Conservation (phyloP, 2,888 invertebrate species). For the Lypha dubia region DNA sequence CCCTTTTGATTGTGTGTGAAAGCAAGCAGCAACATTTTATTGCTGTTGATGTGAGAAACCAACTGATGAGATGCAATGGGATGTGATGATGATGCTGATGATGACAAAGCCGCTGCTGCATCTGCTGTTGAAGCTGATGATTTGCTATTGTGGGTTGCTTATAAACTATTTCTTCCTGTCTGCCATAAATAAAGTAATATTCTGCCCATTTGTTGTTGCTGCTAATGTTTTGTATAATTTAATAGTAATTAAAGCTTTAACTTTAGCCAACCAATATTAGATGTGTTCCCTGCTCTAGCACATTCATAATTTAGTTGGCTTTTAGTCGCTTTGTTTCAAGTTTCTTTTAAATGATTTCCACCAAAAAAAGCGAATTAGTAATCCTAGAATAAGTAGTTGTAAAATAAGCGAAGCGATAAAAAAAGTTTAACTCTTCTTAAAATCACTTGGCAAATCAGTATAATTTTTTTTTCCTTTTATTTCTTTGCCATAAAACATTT, state of each 20-base stretch:
- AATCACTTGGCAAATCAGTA: conserved; percentile 66
- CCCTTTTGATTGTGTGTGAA: conserved; percentile 52
- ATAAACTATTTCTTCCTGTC: conserved; percentile 53
- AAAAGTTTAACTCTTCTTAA: conserved; percentile 22
- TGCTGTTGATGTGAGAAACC: conserved; percentile 55
- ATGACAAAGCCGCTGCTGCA: background rate
- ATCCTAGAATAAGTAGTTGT: conserved; percentile 28
- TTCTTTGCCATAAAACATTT: conserved; percentile 67
- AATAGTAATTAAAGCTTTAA: conserved; percentile 68
- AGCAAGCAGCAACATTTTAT: conserved; percentile 50
- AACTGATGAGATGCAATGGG: conserved; percentile 45
- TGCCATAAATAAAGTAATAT: conserved; percentile 32
- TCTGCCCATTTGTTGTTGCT: conserved; percentile 36
- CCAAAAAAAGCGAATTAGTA: conserved; percentile 8
- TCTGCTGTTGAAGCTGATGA: conserved; percentile 33
- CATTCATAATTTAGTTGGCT: conserved; percentile 40
- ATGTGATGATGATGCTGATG: conserved; percentile 13
- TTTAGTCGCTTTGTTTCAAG: conserved; percentile 44
- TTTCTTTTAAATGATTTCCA: conserved; percentile 49
- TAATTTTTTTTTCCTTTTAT: conserved; percentile 26
- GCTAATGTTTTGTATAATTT: conserved; percentile 60
- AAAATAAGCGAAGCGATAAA: conserved; percentile 2
- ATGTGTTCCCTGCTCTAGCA: background rate
- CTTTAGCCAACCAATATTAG: conserved; percentile 24
- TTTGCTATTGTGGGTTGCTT: conserved; percentile 66